A percentile compares a stretch with the other conserved stretches of the same genome.
phyloP scores from a whole-genome alignment of 2,797 vertebrate genomes.

The Phoeniculus purpureus region DNA sequence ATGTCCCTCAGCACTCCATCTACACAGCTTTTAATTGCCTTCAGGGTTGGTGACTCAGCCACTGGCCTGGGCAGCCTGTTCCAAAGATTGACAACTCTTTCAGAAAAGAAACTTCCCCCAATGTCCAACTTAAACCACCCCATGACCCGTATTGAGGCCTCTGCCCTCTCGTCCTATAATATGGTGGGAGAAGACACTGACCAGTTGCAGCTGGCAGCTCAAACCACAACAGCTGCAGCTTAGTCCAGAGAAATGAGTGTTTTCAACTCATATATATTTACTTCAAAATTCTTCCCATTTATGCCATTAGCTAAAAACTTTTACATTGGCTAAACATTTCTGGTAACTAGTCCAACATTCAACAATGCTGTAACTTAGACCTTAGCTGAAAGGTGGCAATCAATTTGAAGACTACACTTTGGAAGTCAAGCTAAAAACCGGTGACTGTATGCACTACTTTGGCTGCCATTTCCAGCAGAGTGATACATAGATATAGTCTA shows the following conservation, averaged over 20 bases:
- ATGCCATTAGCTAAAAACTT: not conserved
- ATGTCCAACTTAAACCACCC: no score
- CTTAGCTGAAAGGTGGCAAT: not conserved
- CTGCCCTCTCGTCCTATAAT: no score
- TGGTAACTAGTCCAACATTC: not conserved
- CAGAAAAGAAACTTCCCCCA: no score
- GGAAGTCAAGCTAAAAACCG: not conserved
- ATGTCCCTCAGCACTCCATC: no score
- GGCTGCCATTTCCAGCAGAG: not conserved
- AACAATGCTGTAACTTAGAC: not conserved
- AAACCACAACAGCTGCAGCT: not conserved
- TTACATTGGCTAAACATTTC: not conserved
- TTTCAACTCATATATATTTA: not conserved
- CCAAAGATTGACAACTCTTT: no score
- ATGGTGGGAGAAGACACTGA: no score
- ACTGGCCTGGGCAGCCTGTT: no score
- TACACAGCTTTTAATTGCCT: no score
- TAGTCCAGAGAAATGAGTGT: not conserved
- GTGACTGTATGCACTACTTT: not conserved
- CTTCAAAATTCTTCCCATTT: not conserved
- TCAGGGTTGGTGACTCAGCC: no score
- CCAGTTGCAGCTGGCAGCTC: no score
- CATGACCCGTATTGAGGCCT: no score
- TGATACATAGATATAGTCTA: not conserved
- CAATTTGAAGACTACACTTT: not conserved